Base-by-base conservation (phyloP, 2,888 invertebrate genomes). In the Acleris emargana region DNA sequence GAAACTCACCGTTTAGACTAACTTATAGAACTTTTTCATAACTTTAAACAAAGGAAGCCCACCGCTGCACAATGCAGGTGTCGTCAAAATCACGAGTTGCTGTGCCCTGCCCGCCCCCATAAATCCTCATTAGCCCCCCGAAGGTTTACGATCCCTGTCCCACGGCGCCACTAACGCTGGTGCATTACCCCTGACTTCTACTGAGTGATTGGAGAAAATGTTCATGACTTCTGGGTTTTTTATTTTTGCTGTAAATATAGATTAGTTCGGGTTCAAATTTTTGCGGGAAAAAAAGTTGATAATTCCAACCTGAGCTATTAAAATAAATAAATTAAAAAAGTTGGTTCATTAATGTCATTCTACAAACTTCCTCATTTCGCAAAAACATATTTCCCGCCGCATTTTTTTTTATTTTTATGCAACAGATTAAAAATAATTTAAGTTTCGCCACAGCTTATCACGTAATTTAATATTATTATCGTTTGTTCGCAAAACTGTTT, bases 61-160 rank as follows among this genome's bases (percentile, higher is more conserved):
- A 51, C n/a, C 25, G 16, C 7, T 45, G 49, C 22, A 62, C 51
- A 63, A 58, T 58, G 64, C 54, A 64, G 59, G 50, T 64, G 54
- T 55, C 54, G 50, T 50, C 59, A 64, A 60, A 64, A 64, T 64
- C 64, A 60, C 59, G 43, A 59, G 64, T 64, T 66, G 64, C 67
- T 71, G 76, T 71, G 71, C 75, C 77, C 81, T 76, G 78, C 72
- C 76, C 79, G 80, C 70, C 69, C 69, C 74, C 81, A 88, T 93
- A 93, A 91, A 93, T 93, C 87, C 87, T 92, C 90, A 92, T 93
- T 93, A 91, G 86, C 71, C 75, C 83, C 82, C 78, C 79, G 74
- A 73, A 75, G 78, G 72, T 84, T 84, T 91, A 89, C 85, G 89
- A 82, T 84, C 80, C 72, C 71, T 74, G 72, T 89, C 91, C 91